A percentile compares a stretch with the other conserved stretches of the same genome.
phyloP scores from a whole-genome alignment of 2,797 vertebrate genomes.

The Atherinosoma microstoma region DNA sequence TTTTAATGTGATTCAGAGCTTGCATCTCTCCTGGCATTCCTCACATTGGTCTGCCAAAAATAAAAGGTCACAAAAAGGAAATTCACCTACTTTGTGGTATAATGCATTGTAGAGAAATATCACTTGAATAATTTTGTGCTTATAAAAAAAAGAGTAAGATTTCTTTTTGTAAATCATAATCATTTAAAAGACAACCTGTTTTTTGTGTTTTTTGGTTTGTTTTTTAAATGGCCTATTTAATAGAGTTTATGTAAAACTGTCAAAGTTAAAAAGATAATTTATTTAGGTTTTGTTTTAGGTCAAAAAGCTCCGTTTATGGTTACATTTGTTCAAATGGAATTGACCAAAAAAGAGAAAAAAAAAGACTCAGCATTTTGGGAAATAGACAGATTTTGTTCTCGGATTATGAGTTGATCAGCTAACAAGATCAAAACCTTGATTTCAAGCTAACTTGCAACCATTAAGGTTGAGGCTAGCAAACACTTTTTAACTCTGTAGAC shows the following conservation, averaged over 20 bases:
- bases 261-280: not conserved
- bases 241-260: not conserved
- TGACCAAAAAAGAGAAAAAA: not conserved
- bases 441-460: not conserved
- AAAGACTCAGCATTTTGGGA: slow-evolving; percentile 9
- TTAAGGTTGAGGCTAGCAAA: not conserved
- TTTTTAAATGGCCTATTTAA: not conserved
- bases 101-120: not conserved
- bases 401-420: not conserved
- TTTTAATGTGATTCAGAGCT: slow-evolving; percentile 6
- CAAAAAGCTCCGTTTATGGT: slow-evolving; percentile 2
- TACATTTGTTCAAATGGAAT: not conserved
- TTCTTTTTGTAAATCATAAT: not conserved
- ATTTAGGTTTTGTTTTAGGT: not conserved
- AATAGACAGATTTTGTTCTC: not conserved
- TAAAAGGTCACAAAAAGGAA: not conserved
- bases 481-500: not conserved
- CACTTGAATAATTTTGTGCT: not conserved
- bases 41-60: not conserved
- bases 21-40: not conserved
- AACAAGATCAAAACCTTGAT: not conserved
- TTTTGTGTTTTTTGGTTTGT: too few species aligned
- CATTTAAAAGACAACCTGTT: not conserved
- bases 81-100: not conserved
- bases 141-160: too few species aligned